phyloP scores from a whole-genome alignment of 2,797 vertebrate species.

The Pipistrellus pygmaeus region DNA sequence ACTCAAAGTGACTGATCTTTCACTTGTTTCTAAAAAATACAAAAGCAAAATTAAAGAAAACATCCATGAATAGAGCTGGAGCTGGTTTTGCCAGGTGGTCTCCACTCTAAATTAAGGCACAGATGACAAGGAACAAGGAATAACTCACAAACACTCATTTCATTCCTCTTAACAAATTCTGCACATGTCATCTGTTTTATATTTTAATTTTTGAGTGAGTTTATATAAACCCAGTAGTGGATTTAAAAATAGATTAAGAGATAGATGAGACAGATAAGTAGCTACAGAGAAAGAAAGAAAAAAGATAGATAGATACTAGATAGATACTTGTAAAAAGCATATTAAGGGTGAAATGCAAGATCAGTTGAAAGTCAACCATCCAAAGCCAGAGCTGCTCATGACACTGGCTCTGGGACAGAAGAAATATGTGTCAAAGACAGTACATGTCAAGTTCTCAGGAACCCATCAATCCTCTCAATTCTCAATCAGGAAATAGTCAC shows the following conservation, averaged over 20 bases:
- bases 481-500: constrained; percentile 20
- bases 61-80: neutral
- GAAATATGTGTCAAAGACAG: constrained; percentile 31
- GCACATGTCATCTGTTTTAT: neutral
- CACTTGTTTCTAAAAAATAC: constrained; percentile 23
- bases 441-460: constrained; percentile 47
- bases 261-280: neutral
- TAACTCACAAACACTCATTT: neutral
- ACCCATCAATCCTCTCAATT: constrained; percentile 5
- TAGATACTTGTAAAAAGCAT: neutral
- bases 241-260: constrained; percentile 12
- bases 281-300: no score
- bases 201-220: neutral
- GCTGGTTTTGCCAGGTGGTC: neutral
- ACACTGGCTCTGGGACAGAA: neutral
- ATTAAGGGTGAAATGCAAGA: constrained; percentile 17
- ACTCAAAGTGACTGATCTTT: neutral
- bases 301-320: neutral
- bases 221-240: neutral
- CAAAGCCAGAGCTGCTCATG: constrained; percentile 5
- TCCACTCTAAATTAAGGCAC: neutral
- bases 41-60: constrained; percentile 33
- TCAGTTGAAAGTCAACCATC: neutral
- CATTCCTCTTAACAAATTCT: constrained; percentile 31
- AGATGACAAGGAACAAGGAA: neutral